A percentile compares a stretch with the other conserved stretches of the same genome.
phyloP scores from a whole-genome alignment of 2,113 vertebrate genomes.

The Chaetodon trifascialis region DNA sequence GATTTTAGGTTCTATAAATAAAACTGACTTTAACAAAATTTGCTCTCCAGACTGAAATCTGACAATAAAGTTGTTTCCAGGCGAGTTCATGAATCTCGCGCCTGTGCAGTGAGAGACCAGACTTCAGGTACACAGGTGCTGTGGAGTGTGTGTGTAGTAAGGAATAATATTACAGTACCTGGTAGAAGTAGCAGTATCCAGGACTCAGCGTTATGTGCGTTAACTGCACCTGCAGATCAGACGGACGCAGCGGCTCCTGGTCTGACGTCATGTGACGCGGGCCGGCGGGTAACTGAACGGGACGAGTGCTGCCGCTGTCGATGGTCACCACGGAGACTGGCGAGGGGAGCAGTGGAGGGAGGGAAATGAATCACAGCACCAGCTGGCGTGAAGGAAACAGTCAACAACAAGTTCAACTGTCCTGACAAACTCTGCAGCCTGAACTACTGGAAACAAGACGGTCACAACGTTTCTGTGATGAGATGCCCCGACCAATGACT shows the following conservation, averaged over 20 bases:
- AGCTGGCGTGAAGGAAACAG: conserved; percentile 46
- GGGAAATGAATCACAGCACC: conserved; percentile 40
- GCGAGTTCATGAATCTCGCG: neutral
- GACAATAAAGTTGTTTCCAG: neutral
- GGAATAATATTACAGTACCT: conserved; percentile 78
- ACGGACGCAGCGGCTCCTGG: conserved; percentile 91
- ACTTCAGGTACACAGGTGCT: neutral
- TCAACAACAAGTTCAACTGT: neutral
- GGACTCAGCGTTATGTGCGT: conserved; percentile 87
- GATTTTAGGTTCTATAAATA: neutral
- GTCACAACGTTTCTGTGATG: neutral
- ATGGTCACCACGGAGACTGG: conserved; percentile 84
- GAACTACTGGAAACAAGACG: neutral
- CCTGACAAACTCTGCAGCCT: neutral
- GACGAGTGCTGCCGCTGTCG: conserved; percentile 79
- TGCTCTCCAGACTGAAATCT: neutral
- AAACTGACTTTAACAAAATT: neutral
- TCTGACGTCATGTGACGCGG: conserved; percentile 94
- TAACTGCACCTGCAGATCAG: conserved; percentile 92
- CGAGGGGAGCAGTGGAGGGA: neutral
- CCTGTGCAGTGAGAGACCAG: neutral
- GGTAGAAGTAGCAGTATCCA: conserved; percentile 87
- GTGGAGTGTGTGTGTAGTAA: neutral
- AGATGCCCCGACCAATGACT: neutral
- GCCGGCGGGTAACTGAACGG: conserved; percentile 85